Conservation (phyloP, 2,888 invertebrate species). For the Netelia fuscicornis region DNA sequence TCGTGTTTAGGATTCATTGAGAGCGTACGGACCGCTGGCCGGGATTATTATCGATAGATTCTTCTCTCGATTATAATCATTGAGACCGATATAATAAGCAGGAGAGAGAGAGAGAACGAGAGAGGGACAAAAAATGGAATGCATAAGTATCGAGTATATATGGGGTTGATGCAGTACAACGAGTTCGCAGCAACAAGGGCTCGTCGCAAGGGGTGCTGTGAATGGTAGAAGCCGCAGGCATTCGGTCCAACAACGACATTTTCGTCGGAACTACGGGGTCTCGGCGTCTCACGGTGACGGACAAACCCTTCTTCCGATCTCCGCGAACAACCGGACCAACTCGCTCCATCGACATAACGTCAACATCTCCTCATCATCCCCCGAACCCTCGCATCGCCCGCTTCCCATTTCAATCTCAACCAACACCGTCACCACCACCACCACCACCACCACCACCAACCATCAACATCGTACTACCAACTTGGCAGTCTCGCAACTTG, state of each 20-base stretch:
- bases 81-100: neutral
- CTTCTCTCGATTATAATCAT: neutral
- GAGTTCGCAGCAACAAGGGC: constrained; percentile 76
- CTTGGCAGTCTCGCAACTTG: constrained; percentile 77
- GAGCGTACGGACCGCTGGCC: too few species aligned
- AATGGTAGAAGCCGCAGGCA: constrained; percentile 77
- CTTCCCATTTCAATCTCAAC: constrained; percentile 76
- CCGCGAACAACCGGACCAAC: constrained; percentile 81
- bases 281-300: constrained; percentile 81
- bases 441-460: constrained; percentile 73
- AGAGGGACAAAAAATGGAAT: constrained; percentile 56
- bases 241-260: constrained; percentile 81
- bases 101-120: constrained; percentile 10
- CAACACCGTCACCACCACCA: constrained; percentile 72
- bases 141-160: constrained; percentile 68
- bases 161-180: constrained; percentile 82
- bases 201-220: constrained; percentile 75
- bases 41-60: too few species aligned
- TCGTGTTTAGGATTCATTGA: too few species aligned
- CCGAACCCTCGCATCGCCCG: constrained; percentile 77
- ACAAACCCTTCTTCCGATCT: constrained; percentile 81
- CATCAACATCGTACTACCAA: constrained; percentile 77
- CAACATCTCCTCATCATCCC: constrained; percentile 82
- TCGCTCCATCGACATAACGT: constrained; percentile 80
- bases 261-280: constrained; percentile 82